These are phyloP conservation scores for Mola mola DNA, from an alignment of 2,113 vertebrate species.

Conservation along the genomic window DNA sequence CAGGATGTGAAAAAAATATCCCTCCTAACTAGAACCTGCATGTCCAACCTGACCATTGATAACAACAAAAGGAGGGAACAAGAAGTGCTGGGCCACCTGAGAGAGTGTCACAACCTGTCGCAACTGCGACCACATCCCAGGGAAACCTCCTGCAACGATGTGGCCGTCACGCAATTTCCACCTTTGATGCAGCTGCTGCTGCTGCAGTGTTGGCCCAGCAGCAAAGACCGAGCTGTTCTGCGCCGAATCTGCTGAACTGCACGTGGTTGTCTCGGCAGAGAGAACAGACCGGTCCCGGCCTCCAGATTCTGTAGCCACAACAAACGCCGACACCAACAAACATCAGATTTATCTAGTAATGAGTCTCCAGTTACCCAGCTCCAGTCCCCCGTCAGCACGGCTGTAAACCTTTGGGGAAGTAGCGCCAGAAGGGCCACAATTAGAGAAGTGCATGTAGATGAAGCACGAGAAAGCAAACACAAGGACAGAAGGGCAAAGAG, in stretches of 20 bases:
- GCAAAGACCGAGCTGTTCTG: slow-evolving; percentile 14
- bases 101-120: slow-evolving; percentile 13
- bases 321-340: slow-evolving; percentile 60
- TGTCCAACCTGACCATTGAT: too few species aligned
- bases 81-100: slow-evolving; percentile 18
- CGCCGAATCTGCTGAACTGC: neutral
- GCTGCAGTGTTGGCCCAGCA: slow-evolving; percentile 11
- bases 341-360: slow-evolving; percentile 63
- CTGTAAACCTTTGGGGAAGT: slow-evolving; percentile 66
- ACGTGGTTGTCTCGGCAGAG: slow-evolving; percentile 3
- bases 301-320: slow-evolving; percentile 62
- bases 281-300: too few species aligned
- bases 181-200: slow-evolving; percentile 19
- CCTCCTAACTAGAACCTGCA: too few species aligned
- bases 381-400: slow-evolving; percentile 50
- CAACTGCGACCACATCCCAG: slow-evolving; percentile 44
- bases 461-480: slow-evolving; percentile 53
- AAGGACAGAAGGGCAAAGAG: slow-evolving; percentile 22
- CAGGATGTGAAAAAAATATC: neutral
- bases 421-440: slow-evolving; percentile 56
- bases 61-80: slow-evolving; percentile 8
- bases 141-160: slow-evolving; percentile 37
- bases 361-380: slow-evolving; percentile 69
- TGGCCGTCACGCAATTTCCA: slow-evolving; percentile 45
- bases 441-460: slow-evolving; percentile 61